A percentile compares a stretch with the other conserved stretches of the same genome.
These are phyloP conservation scores for Cryptomyrus ogoouensis DNA, from an alignment of 2,113 vertebrate genomes.

Conservation along the genomic window DNA sequence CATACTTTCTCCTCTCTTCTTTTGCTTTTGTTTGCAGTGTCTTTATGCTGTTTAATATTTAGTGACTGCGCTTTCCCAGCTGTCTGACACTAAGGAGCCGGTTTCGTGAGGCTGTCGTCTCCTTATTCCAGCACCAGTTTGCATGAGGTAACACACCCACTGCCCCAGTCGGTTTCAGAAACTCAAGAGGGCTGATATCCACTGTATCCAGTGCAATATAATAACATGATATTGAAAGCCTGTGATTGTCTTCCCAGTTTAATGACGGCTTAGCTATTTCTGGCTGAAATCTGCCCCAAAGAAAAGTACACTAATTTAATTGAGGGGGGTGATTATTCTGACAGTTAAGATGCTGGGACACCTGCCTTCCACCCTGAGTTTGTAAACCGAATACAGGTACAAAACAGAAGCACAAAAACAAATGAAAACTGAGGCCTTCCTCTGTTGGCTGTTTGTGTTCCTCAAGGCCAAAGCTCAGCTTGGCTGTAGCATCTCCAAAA, in stretches of 20 bases:
- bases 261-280: not conserved
- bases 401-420: not conserved
- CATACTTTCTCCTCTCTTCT: not conserved
- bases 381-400: not conserved
- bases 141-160: not conserved
- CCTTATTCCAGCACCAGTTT: not conserved
- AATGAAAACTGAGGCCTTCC: not conserved
- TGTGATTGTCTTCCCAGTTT: not conserved
- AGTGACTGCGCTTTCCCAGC: not conserved
- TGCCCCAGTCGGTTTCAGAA: not conserved
- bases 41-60: not conserved
- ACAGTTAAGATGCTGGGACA: not conserved
- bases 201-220: not conserved
- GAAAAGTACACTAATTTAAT: not conserved
- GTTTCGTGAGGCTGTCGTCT: not conserved
- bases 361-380: not conserved
- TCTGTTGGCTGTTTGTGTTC: not conserved
- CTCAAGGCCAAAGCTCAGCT: not conserved
- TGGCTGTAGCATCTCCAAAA: not conserved
- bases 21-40: not conserved
- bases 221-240: not conserved
- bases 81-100: not conserved
- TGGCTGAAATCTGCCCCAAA: conserved; percentile 1
- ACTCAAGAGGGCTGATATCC: not conserved
- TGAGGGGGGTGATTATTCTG: not conserved